Base-by-base conservation (phyloP, 2,113 vertebrate species). In the Aspidoscelis tigris region DNA sequence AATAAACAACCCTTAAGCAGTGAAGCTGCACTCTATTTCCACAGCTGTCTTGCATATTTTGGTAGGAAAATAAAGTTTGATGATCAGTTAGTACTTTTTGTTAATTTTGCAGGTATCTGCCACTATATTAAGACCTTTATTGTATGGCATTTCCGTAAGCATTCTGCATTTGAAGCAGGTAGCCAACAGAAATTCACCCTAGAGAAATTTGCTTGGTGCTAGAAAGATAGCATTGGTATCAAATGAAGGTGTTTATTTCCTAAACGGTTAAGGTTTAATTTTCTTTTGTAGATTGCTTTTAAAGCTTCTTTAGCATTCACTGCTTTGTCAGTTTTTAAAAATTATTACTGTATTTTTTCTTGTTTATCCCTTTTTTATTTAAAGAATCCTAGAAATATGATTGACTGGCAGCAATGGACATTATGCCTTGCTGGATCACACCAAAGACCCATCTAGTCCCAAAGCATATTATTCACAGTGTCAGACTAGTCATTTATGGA, bases 51-150 rank as follows among this genome's bases (percentile, higher is more conserved):
- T 0, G 80, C 53, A 21, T 77, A 91, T 65, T 82, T 2, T 88
- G 79, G 24, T 14, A 80, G 82, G 72, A 24, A 65, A 0, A 74
- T 44, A 33, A 82, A 68, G 83, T 83, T 55, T 74, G 58, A 44
- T 11, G 71, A 33, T 0, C 50, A 39, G 2, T 12, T 70, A 8
- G 6, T 0, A 21, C 64, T 47, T 74, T 89, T 55, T 82, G 81
- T 86, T 80, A 75, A 10, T 1, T 84, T 88, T 88, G 82, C 84
- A 83, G 50, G 14, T 76, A 69, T 33, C n/a, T 69, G 14, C 9
- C 26, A 7, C 26, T 33, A 39, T 33, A 41, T 41, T 41, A 39
- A 70, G 69, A 24, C 16, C 24, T 76, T 53, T 24, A 53, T 5
- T 12, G 20, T 24, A 14, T 53, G 33, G 10, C 4, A 39, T 39